phyloP scores from a whole-genome alignment of 2,113 vertebrate species.

The Grus americana region DNA sequence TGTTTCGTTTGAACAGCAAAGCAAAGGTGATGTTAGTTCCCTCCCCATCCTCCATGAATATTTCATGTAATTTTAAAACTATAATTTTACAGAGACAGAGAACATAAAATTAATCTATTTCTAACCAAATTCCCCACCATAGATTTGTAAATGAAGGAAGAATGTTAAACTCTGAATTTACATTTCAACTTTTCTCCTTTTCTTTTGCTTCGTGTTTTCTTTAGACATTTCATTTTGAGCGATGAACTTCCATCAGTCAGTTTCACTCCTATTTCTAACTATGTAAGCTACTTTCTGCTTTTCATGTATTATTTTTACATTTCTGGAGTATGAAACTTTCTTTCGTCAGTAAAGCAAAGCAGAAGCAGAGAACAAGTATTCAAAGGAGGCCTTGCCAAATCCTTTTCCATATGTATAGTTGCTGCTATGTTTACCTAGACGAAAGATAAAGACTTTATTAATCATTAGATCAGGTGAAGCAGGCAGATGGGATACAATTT shows the following conservation, averaged over 20 bases:
- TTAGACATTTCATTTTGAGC: background rate
- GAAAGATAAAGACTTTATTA: background rate
- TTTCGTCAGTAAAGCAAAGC: background rate
- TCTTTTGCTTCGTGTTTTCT: background rate
- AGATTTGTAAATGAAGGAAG: conserved; percentile 12
- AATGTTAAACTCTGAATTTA: conserved; percentile 20
- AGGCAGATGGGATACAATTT: background rate
- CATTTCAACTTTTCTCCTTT: background rate
- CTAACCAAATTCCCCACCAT: conserved; percentile 27
- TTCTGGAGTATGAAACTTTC: background rate
- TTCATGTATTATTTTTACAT: background rate
- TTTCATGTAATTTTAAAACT: conserved; percentile 56
- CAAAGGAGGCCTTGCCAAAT: background rate
- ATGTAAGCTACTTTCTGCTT: background rate
- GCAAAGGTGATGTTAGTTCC: conserved; percentile 11
- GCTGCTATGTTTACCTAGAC: background rate
- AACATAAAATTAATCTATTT: conserved; percentile 22
- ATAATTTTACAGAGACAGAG: conserved; percentile 25
- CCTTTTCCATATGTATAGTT: background rate
- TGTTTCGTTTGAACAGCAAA: conserved; percentile 6
- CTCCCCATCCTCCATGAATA: conserved; percentile 44
- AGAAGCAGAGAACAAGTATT: background rate
- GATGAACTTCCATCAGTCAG: background rate
- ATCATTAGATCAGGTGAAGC: background rate
- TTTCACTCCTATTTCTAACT: background rate